Evolutionary conservation across 2,888 invertebrate species (phyloP), one percentile per base, ranked within the genome.

Genomic region (Plagodis pulveraria): DNA sequence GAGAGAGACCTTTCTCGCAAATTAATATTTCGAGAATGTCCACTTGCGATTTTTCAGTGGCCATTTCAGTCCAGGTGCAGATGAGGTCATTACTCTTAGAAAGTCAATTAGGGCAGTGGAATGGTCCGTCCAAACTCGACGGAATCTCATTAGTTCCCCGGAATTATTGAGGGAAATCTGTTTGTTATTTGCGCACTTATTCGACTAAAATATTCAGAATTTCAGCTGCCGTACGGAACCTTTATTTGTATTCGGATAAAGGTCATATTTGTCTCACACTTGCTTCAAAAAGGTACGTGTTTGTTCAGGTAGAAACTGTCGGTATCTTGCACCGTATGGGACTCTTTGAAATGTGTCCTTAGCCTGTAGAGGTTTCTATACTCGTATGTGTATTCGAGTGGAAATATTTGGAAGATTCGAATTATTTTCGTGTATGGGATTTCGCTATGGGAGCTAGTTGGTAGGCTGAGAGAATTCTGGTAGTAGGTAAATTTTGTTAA

Each of bases 21-120:
- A 49, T 55, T 55, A 49, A 43, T 48, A 49, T 55, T 49, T 43
- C 43, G 9, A 43, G 47, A 56, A 50, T 42, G 56, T 41, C 42
- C 48, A 35, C 53, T 38, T 12, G 54, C 44, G 49, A 65, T 56
- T 56, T 62, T 55, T 59, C 53, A 65, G 38, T 40, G 45, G 42
- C 53, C 62, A 56, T 60, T 68, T 63, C 64, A 52, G 48, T 65
- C 65, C 74, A 77, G 77, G 76, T 75, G 77, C 71, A 67, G 74
- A 22, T 22, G 69, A 65, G 46, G 11, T 68, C 63, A 71, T 76
- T 73, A 70, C 62, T 59, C 61, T 51, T 40, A 58, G 61, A 72
- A 67, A 73, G 70, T 77, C 71, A 76, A 77, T 77, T 77, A 74
- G 69, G 69, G 5, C 44, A 40, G 41, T 36, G 35, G 52, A 56